These are phyloP conservation scores for Drosophila kanapiae DNA, from an alignment of 1,140 invertebrate species.

Conservation along the genomic window DNA sequence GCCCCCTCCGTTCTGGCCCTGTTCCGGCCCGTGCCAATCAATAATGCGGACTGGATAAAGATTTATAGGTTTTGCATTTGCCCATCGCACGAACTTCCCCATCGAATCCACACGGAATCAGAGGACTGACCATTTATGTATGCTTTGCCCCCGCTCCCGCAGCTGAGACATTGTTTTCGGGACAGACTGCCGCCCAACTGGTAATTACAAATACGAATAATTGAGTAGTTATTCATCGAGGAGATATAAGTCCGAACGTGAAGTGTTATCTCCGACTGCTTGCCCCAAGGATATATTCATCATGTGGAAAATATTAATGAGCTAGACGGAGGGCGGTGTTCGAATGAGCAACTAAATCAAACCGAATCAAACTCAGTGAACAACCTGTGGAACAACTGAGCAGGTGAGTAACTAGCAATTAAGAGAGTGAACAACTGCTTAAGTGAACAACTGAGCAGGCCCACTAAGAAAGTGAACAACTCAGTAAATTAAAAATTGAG, in stretches of 20 bases:
- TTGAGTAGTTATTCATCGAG: conserved; percentile 31
- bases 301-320: conserved; percentile 23
- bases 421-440: no score
- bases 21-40: conserved; percentile 68
- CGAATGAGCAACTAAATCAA: neutral
- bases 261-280: conserved; percentile 1
- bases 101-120: conserved; percentile 16
- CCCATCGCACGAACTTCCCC: conserved; percentile 29
- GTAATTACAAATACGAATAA: conserved; percentile 41
- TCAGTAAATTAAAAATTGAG: no score
- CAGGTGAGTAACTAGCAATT: neutral
- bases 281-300: conserved; percentile 10
- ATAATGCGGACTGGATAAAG: conserved; percentile 82
- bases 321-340: neutral
- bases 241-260: neutral
- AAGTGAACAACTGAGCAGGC: neutral
- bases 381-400: neutral
- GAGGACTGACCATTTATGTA: conserved; percentile 3
- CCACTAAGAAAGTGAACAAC: neutral
- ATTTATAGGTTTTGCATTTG: conserved; percentile 82
- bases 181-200: conserved; percentile 18
- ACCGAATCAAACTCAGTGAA: neutral
- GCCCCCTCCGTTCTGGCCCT: no score
- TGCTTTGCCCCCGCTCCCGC: conserved; percentile 10
- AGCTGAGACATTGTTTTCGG: conserved; percentile 5